Evolutionary conservation across 2,888 invertebrate genomes (phyloP).

Genomic region (Stenodera caucasica): DNA sequence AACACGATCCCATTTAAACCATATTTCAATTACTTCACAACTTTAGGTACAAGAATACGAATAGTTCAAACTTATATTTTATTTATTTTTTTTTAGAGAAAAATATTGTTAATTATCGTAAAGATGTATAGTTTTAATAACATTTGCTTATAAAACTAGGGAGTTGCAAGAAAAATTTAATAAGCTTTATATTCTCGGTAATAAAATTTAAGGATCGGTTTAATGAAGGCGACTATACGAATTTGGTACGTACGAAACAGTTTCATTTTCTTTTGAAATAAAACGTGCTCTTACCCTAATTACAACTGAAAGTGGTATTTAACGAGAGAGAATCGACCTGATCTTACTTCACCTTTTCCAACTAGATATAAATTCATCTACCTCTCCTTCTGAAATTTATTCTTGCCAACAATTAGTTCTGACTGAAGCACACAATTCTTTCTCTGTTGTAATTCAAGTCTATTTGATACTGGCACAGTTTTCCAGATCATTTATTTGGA

Average conservation of each 20-base stretch:
- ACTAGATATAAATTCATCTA: background rate
- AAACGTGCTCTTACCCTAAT: constrained; percentile 39
- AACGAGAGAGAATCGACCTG: constrained; percentile 30
- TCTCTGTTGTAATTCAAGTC: background rate
- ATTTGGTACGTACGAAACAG: constrained; percentile 32
- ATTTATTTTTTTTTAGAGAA: too few species aligned
- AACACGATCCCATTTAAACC: background rate
- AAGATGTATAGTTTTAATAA: constrained; percentile 6
- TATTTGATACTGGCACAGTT: background rate
- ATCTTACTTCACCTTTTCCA: constrained; percentile 20
- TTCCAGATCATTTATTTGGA: background rate
- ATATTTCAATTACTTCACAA: background rate
- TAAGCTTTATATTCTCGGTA: constrained; percentile 16
- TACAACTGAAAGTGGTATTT: constrained; percentile 37
- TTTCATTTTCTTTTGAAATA: constrained; percentile 38
- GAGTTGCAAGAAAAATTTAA: constrained; percentile 19
- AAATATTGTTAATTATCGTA: background rate
- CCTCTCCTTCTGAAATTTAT: constrained; percentile 15
- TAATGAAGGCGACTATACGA: constrained; percentile 19
- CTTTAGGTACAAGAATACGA: too few species aligned
- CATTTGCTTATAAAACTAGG: background rate
- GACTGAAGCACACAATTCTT: background rate
- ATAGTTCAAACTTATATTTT: too few species aligned
- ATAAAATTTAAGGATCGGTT: constrained; percentile 29
- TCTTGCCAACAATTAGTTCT: background rate